Conservation (phyloP, 2,797 vertebrate genomes). For the Heteromormyrus szaboi region DNA sequence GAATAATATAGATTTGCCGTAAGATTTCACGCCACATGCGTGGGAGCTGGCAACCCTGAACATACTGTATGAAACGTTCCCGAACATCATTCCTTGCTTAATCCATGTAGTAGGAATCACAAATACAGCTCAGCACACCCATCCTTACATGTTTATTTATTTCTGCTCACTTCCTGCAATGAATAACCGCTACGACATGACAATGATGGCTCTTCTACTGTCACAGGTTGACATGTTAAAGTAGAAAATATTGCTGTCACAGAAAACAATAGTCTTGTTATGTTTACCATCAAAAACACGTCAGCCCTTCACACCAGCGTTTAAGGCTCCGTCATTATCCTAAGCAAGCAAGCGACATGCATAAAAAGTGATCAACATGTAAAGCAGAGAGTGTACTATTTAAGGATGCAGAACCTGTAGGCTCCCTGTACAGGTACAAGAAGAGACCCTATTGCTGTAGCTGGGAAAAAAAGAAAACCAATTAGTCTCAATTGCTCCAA, state of each 20-base stretch:
- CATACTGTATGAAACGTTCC: background rate
- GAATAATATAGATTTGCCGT: background rate
- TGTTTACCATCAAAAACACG: background rate
- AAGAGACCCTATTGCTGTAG: background rate
- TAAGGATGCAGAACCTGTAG: background rate
- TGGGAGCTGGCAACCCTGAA: background rate
- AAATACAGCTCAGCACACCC: background rate
- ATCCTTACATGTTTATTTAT: background rate
- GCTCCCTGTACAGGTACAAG: background rate
- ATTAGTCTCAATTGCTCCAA: background rate
- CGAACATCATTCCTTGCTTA: background rate
- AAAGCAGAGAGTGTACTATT: background rate
- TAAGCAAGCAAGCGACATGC: background rate
- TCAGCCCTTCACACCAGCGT: background rate
- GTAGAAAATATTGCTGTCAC: background rate
- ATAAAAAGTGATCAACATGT: background rate
- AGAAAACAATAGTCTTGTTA: background rate
- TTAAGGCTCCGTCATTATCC: background rate
- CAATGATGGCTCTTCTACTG: background rate
- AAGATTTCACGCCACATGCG: background rate
- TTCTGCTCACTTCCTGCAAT: background rate
- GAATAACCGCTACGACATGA: background rate
- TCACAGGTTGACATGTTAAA: background rate
- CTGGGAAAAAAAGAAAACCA: background rate
- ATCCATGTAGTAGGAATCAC: background rate